Evolutionary conservation across 1,140 invertebrate species (phyloP).

Genomic region (Babylonia areolata): DNA sequence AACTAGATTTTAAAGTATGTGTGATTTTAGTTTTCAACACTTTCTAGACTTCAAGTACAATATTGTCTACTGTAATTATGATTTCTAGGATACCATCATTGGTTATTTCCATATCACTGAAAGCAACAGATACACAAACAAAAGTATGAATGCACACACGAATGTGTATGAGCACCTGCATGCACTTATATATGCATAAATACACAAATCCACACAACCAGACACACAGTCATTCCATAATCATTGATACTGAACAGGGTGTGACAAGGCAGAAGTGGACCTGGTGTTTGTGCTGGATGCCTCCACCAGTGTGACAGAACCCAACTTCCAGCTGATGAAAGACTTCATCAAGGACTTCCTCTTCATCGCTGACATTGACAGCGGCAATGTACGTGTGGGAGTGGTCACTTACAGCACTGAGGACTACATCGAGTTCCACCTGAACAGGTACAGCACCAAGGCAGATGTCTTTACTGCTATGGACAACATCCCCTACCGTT

Average conservation of each 20-base stretch:
- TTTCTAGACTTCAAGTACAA: no score
- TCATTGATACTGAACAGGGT: constrained; percentile 43
- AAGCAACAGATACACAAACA: no score
- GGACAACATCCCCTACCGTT: constrained; percentile 54
- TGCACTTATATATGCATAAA: no score
- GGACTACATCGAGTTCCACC: constrained; percentile 47
- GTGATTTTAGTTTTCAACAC: no score
- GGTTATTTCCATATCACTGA: no score
- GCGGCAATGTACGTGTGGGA: constrained; percentile 53
- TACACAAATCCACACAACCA: no score
- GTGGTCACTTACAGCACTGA: constrained; percentile 54
- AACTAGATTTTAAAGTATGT: no score
- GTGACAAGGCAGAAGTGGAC: constrained; percentile 59
- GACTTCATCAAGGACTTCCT: constrained; percentile 58
- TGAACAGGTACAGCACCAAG: constrained; percentile 45
- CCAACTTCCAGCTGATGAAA: constrained; percentile 54
- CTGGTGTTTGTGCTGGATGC: constrained; percentile 60
- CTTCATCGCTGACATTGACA: constrained; percentile 48
- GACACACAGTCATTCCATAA: no score
- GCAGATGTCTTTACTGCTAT: constrained; percentile 47
- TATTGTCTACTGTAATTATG: no score
- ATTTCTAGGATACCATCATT: no score
- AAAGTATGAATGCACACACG: no score
- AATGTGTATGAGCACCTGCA: no score
- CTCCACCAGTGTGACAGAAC: constrained; percentile 51